phyloP scores from a whole-genome alignment of 2,888 invertebrate genomes.

The Xestoiulus laeticollis region DNA sequence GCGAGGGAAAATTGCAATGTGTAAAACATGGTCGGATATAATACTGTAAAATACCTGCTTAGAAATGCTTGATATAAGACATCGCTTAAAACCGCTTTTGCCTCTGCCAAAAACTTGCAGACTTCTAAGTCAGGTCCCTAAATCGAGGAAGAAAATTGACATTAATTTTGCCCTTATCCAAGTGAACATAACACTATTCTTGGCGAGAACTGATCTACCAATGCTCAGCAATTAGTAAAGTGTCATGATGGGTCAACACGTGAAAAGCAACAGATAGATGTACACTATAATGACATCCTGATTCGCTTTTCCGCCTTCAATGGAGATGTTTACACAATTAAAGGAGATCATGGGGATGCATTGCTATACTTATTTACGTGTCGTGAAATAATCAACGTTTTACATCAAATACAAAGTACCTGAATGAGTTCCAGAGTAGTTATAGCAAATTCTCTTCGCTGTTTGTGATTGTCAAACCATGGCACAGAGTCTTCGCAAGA shows the following conservation, averaged over 20 bases:
- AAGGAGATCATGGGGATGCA: too few species aligned
- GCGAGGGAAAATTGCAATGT: background rate
- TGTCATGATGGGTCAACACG: too few species aligned
- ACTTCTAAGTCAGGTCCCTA: constrained; percentile 42
- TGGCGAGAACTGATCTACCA: background rate
- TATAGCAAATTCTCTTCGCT: constrained; percentile 44
- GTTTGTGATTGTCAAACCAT: constrained; percentile 29
- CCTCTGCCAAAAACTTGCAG: background rate
- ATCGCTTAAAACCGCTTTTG: background rate
- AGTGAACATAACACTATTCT: background rate
- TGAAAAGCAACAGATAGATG: too few species aligned
- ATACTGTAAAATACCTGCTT: background rate
- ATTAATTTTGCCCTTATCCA: too few species aligned
- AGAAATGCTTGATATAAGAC: background rate
- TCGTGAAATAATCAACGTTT: too few species aligned
- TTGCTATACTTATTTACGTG: too few species aligned
- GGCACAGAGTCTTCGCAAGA: background rate
- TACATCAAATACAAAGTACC: constrained; percentile 13
- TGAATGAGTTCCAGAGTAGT: constrained; percentile 50
- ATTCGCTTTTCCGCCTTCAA: too few species aligned
- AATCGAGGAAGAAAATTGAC: background rate
- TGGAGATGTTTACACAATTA: too few species aligned
- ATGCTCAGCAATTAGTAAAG: background rate
- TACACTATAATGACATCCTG: too few species aligned
- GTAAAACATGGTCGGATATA: background rate